Base-by-base conservation (phyloP, 1,140 invertebrate species). In the Leptinotarsa texana region DNA sequence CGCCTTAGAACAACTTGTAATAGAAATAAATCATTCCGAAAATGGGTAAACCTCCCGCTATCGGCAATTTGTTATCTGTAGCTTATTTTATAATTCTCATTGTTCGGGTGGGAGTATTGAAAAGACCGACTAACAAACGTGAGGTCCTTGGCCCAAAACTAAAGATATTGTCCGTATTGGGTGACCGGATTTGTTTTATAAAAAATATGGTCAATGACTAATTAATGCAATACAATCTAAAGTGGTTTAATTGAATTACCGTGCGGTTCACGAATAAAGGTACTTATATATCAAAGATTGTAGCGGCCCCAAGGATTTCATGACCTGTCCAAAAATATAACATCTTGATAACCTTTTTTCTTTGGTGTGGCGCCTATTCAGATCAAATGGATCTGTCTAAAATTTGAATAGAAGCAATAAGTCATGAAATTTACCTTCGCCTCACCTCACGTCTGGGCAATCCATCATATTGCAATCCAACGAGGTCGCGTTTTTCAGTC, bases 161-260 rank as follows among this genome's bases (percentile, higher is more conserved):
- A 18, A 4, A 57, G 51, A 57, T 57, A 65, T 65, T 27, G 63
- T 65, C 63, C 21, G 63, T 33, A 24, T 65, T 4, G 27, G 17
- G 21, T 13, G 21, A 65, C 63, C 63, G 63, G 63, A 65, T 65
- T 33, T 65, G 27, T 57, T 57, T 57, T 57, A 17, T 22, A n/a
- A 65, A 65, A 65, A 65, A 65, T 65, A 65, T 24, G 63, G 63
- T 24, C 63, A 65, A 22, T 65, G 63, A 65, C 63, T 65, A 65
- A 65, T 65, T 65, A 33, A 22, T 65, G 63, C 63, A 24, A 65
- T 65, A 57, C 63, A 24, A 65, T 65, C 63, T 65, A 65, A 65
- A 65, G 63, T 65, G 63, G 63, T 65, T 65, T 33, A 33, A 65
- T 65, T 65, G 27, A 22, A 33, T 65, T 33, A 33, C 21, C 21